Percentiles rank a stretch among this genome's conserved stretches.
Conservation (phyloP, 2,888 invertebrate genomes). For the Chymomyza fuscimana region DNA sequence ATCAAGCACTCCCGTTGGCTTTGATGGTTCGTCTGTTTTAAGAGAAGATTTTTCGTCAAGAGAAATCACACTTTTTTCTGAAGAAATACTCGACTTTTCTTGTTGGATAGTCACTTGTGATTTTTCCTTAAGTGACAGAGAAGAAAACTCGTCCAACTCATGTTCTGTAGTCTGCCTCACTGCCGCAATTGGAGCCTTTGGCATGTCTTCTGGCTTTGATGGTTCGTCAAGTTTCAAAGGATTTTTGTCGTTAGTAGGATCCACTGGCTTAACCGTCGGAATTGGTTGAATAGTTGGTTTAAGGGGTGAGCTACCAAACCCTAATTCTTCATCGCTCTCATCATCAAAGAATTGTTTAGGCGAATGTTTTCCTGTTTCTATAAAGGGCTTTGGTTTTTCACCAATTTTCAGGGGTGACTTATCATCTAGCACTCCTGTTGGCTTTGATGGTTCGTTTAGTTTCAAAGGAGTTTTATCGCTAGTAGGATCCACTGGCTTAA, state of each 20-base stretch:
- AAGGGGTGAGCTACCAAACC: too few species aligned
- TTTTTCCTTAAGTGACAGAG: too few species aligned
- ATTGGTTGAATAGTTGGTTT: too few species aligned
- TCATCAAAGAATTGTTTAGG: background rate
- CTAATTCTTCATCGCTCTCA: conserved; percentile 2
- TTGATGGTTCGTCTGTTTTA: background rate
- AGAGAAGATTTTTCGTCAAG: too few species aligned
- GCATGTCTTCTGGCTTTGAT: too few species aligned
- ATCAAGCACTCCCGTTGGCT: background rate
- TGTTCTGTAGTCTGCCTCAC: too few species aligned
- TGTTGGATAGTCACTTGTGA: background rate
- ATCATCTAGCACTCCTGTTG: background rate
- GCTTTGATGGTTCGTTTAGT: background rate
- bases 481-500: background rate
- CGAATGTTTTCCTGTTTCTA: background rate
- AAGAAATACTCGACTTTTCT: background rate
- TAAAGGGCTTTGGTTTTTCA: background rate
- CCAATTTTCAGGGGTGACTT: conserved; percentile 1
- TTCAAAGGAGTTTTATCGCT: background rate
- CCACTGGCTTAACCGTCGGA: too few species aligned
- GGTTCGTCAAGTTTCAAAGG: too few species aligned
- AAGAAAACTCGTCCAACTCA: too few species aligned
- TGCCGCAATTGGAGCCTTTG: too few species aligned
- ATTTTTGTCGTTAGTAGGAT: too few species aligned
- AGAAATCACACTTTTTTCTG: too few species aligned